Percentiles rank a stretch among this genome's conserved stretches.
Evolutionary conservation across 1,140 invertebrate species (phyloP).

Genomic region (Cephus cinctus): DNA sequence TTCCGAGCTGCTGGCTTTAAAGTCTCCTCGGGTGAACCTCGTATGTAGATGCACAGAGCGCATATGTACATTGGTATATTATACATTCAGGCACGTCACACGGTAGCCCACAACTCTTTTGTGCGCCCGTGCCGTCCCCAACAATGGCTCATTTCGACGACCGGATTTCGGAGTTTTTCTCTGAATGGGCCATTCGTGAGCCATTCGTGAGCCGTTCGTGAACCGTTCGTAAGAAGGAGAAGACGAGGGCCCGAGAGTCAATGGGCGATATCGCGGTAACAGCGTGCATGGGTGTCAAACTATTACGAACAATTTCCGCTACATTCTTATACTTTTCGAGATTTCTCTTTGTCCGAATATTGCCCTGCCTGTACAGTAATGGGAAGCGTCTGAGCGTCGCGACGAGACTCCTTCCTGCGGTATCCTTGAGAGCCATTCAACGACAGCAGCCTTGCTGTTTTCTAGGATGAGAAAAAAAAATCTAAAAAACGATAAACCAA

Average conservation of each 20-base stretch:
- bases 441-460: too few relatives aligned
- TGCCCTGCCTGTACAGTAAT: background rate
- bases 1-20: too few relatives aligned
- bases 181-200: conserved; percentile 30
- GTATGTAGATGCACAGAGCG: too few relatives aligned
- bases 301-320: conserved; percentile 35
- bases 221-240: too few relatives aligned
- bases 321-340: conserved; percentile 25
- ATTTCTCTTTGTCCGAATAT: background rate
- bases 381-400: too few relatives aligned
- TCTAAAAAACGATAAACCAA: too few relatives aligned
- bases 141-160: conserved; percentile 35
- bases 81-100: background rate
- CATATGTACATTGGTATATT: conserved; percentile 20
- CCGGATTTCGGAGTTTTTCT: conserved; percentile 31
- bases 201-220: too few relatives aligned
- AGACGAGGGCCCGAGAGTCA: too few relatives aligned
- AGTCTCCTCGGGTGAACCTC: too few relatives aligned
- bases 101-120: background rate
- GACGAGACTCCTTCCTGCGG: too few relatives aligned
- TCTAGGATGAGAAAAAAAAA: too few relatives aligned
- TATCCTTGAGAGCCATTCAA: too few relatives aligned
- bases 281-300: conserved; percentile 31
- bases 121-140: background rate
- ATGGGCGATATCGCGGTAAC: conserved; percentile 27